phyloP scores from a whole-genome alignment of 2,797 vertebrate species.

The Rousettus madagascariensis region DNA sequence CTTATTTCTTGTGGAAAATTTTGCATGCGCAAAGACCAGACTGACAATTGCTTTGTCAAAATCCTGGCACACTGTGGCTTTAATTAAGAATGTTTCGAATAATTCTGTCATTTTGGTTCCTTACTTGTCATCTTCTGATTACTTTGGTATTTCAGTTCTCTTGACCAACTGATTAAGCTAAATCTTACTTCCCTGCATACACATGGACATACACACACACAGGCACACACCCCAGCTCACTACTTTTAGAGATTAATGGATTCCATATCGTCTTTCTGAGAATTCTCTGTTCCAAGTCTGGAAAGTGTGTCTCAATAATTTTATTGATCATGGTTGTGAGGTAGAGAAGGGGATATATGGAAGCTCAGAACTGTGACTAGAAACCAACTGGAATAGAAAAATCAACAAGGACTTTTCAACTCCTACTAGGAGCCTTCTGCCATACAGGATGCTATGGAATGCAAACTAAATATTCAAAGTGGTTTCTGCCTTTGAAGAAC shows the following conservation, averaged over 20 bases:
- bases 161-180: constrained; percentile 19
- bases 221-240: neutral
- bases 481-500: neutral
- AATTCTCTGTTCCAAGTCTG: constrained; percentile 23
- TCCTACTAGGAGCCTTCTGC: constrained; percentile 33
- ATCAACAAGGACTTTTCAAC: neutral
- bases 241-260: neutral
- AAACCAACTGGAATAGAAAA: neutral
- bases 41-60: constrained; percentile 56
- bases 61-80: neutral
- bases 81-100: constrained; percentile 41
- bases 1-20: constrained; percentile 46
- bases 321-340: constrained; percentile 39
- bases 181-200: neutral
- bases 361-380: neutral
- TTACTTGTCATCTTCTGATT: constrained; percentile 20
- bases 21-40: constrained; percentile 22
- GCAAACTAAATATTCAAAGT: constrained; percentile 24
- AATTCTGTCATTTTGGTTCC: constrained; percentile 37
- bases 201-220: neutral
- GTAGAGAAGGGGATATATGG: neutral
- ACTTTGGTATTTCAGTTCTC: constrained; percentile 49
- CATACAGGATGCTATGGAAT: constrained; percentile 54
- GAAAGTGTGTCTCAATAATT: neutral
- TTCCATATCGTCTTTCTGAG: neutral